Conservation (phyloP, 1,140 invertebrate genomes). For the Drosophila repleta region DNA sequence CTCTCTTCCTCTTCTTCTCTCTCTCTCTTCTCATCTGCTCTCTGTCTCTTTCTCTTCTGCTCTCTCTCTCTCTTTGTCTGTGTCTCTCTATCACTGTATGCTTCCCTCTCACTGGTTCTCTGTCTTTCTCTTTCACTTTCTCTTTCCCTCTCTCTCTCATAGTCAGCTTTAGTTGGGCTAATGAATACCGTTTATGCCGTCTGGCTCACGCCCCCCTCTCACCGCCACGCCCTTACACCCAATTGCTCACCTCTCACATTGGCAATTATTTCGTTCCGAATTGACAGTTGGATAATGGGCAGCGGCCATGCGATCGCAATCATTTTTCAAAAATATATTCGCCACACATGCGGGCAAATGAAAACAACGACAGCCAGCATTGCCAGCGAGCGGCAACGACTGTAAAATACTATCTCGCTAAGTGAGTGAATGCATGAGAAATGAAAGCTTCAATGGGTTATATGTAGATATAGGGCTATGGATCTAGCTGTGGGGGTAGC, state of each 20-base stretch:
- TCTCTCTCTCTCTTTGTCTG: not conserved
- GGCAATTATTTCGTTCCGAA: slow-evolving; percentile 10
- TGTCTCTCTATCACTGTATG: too few species aligned
- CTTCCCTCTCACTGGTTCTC: too few species aligned
- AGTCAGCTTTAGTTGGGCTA: not conserved
- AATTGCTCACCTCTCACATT: not conserved
- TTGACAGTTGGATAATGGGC: slow-evolving; percentile 37
- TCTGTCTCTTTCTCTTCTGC: not conserved
- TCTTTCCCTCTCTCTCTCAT: not conserved
- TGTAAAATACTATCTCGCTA: too few species aligned
- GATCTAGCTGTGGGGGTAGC: too few species aligned
- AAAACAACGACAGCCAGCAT: not conserved
- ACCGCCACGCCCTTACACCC: too few species aligned
- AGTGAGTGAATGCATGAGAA: too few species aligned
- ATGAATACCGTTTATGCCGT: slow-evolving; percentile 9
- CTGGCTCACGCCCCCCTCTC: not conserved
- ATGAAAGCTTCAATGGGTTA: too few species aligned
- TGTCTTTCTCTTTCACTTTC: not conserved
- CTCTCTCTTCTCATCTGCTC: not conserved
- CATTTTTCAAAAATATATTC: slow-evolving; percentile 21
- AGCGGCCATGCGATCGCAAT: slow-evolving; percentile 25
- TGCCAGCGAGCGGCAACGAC: too few species aligned
- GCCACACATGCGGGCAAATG: slow-evolving; percentile 8
- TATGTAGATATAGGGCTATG: too few species aligned
- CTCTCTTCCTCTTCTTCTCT: too few species aligned